These are phyloP conservation scores for Rhingia rostrata DNA, from an alignment of 2,888 invertebrate species.

Conservation along the genomic window DNA sequence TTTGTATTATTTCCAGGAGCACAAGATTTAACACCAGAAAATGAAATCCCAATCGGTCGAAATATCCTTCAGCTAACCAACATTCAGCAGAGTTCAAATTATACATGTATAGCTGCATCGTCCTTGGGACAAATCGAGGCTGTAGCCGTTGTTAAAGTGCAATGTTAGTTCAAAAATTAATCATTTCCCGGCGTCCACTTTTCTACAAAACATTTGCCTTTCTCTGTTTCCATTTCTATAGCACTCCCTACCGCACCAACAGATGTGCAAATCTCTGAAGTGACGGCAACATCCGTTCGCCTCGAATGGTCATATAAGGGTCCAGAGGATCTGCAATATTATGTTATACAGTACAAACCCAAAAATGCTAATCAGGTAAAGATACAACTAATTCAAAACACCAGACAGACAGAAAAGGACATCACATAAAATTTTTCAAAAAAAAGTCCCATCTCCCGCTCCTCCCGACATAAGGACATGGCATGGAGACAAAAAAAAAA, in stretches of 20 bases:
- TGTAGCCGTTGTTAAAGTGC: conserved; percentile 95
- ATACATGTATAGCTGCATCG: conserved; percentile 97
- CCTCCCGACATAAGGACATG: conserved; percentile 4
- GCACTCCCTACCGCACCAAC: conserved; percentile 96
- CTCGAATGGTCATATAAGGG: conserved; percentile 96
- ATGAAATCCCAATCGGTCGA: conserved; percentile 91
- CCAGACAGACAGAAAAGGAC: neutral
- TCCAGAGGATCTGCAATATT: conserved; percentile 95
- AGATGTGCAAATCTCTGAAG: conserved; percentile 94
- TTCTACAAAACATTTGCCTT: neutral
- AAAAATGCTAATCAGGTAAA: conserved; percentile 92
- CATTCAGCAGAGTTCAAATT: conserved; percentile 96
- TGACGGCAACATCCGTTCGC: conserved; percentile 96
- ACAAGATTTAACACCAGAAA: conserved; percentile 94
- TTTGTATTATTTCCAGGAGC: conserved; percentile 83
- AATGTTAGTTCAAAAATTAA: conserved; percentile 88
- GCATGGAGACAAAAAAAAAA: neutral
- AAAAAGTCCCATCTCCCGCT: neutral
- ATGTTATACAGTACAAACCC: conserved; percentile 98
- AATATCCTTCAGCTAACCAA: conserved; percentile 94
- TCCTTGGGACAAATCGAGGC: conserved; percentile 96
- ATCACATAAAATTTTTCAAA: conserved; percentile 13
- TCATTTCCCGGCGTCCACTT: neutral
- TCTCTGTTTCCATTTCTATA: conserved; percentile 79
- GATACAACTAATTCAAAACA: conserved; percentile 2